A percentile compares a stretch with the other conserved stretches of the same genome.
These are phyloP conservation scores for Epirrhoe alternata DNA, from an alignment of 2,888 invertebrate genomes.

Conservation along the genomic window DNA sequence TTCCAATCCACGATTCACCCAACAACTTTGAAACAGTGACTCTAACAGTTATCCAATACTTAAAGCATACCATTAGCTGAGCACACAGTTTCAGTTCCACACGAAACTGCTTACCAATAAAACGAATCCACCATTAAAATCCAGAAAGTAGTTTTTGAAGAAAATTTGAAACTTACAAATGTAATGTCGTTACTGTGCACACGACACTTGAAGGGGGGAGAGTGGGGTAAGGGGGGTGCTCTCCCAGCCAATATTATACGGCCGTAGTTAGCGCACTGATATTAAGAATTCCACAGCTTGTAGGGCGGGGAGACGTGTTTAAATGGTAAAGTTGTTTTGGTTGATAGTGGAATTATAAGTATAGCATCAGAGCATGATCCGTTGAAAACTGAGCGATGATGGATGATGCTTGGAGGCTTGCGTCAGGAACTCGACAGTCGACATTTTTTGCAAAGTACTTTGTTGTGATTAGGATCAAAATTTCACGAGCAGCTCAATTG, in stretches of 20 bases:
- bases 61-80: background rate
- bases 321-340: slow-evolving; percentile 7
- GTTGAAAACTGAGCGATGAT: no score
- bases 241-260: slow-evolving; percentile 78
- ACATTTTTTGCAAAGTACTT: no score
- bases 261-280: slow-evolving; percentile 84
- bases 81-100: slow-evolving; percentile 2
- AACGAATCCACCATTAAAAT: slow-evolving; percentile 22
- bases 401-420: no score
- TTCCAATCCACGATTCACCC: background rate
- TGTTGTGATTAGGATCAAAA: no score
- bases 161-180: slow-evolving; percentile 38
- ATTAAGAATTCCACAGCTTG: slow-evolving; percentile 79
- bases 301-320: slow-evolving; percentile 34
- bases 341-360: no score
- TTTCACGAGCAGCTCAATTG: no score
- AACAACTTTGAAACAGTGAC: background rate
- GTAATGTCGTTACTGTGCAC: slow-evolving; percentile 46
- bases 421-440: no score
- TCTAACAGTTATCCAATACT: background rate
- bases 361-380: no score
- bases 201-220: slow-evolving; percentile 47
- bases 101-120: slow-evolving; percentile 8
- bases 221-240: slow-evolving; percentile 36
- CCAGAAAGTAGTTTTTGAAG: slow-evolving; percentile 33